A percentile compares a stretch with the other conserved stretches of the same genome.
These are phyloP conservation scores for Myioborus miniatus DNA, from an alignment of 2,797 vertebrate species.

Conservation along the genomic window DNA sequence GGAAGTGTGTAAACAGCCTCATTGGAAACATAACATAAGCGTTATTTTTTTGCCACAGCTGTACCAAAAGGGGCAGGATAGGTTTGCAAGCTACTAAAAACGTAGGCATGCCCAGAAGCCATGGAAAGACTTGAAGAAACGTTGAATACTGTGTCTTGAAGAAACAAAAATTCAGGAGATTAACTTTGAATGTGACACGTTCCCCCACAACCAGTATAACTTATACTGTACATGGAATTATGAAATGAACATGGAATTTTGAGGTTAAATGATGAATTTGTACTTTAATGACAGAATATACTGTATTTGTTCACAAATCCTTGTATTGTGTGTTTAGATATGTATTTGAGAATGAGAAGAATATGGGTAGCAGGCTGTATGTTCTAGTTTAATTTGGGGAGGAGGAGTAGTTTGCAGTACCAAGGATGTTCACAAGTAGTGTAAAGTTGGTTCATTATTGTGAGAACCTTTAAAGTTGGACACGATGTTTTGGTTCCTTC, in stretches of 20 bases:
- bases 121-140: constrained; percentile 68
- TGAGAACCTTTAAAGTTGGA: background rate
- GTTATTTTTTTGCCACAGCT: constrained; percentile 71
- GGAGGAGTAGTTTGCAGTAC: background rate
- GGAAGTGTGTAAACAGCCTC: background rate
- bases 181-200: constrained; percentile 62
- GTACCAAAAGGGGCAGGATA: constrained; percentile 69
- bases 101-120: constrained; percentile 68
- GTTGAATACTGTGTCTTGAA: constrained; percentile 67
- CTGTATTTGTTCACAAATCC: constrained; percentile 10
- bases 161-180: constrained; percentile 67
- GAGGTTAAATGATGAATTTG: constrained; percentile 44
- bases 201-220: constrained; percentile 46
- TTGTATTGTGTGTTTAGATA: constrained; percentile 42
- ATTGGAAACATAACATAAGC: constrained; percentile 57
- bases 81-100: constrained; percentile 72
- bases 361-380: background rate
- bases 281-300: constrained; percentile 23
- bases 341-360: background rate
- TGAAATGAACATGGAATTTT: constrained; percentile 51
- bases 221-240: constrained; percentile 45
- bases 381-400: background rate
- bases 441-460: background rate
- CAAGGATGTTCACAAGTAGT: background rate
- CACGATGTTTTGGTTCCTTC: background rate